Conservation (phyloP, 1,140 invertebrate genomes). For the Solenopsis fugax region DNA sequence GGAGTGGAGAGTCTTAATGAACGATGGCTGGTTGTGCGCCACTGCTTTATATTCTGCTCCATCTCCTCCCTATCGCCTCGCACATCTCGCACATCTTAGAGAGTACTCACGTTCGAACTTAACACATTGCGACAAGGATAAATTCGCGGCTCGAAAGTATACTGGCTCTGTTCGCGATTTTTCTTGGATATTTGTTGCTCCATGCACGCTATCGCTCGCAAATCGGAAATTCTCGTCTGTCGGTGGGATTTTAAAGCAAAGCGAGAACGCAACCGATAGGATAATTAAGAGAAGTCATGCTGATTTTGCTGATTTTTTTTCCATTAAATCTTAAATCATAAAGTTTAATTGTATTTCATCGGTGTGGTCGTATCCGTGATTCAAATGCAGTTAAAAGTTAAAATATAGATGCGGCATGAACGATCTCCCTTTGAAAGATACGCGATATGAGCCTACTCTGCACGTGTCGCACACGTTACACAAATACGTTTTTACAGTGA, state of each 20-base stretch:
- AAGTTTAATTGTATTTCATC: neutral
- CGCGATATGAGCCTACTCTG: neutral
- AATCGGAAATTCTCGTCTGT: neutral
- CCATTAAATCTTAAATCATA: neutral
- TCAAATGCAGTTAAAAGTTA: neutral
- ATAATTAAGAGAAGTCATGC: neutral
- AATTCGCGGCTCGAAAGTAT: slow-evolving; percentile 34
- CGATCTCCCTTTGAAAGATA: neutral
- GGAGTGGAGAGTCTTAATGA: neutral
- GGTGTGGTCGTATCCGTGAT: neutral
- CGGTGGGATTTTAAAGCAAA: neutral
- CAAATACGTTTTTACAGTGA: slow-evolving; percentile 34
- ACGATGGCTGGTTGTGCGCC: slow-evolving; percentile 13
- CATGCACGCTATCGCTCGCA: neutral
- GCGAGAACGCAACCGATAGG: neutral
- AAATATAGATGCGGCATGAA: neutral
- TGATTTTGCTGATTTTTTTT: neutral
- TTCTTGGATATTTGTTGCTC: slow-evolving; percentile 54
- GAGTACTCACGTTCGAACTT: slow-evolving; percentile 52
- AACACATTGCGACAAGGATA: slow-evolving; percentile 50
- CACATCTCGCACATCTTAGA: slow-evolving; percentile 21
- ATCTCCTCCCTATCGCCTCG: neutral
- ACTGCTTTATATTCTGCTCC: slow-evolving; percentile 57
- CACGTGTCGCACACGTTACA: neutral
- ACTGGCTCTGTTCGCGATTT: slow-evolving; percentile 19